phyloP scores from a whole-genome alignment of 2,797 vertebrate species.

The Mormyrops boulengeri region DNA sequence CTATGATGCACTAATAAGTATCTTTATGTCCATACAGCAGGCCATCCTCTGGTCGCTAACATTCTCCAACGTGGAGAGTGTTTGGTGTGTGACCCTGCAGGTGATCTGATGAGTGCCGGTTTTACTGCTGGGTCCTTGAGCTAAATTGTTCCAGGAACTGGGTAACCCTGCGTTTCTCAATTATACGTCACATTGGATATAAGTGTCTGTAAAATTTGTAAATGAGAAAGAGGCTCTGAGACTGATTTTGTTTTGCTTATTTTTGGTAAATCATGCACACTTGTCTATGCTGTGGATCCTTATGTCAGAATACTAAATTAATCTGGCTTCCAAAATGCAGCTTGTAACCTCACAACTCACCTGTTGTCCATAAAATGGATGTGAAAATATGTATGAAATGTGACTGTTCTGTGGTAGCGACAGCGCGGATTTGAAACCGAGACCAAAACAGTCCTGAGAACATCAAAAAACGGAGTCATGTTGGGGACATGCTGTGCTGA shows the following conservation, averaged over 20 bases:
- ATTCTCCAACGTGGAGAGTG: background rate
- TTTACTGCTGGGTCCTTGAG: background rate
- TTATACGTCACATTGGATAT: background rate
- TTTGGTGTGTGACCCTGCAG: background rate
- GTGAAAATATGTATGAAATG: background rate
- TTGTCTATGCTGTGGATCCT: background rate
- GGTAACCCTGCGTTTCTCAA: background rate
- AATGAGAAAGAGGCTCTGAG: background rate
- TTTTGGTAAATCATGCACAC: background rate
- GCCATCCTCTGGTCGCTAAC: background rate
- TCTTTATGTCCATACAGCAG: background rate
- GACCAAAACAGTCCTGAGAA: background rate
- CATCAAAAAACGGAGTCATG: background rate
- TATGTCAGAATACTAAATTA: background rate
- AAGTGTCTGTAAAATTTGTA: background rate
- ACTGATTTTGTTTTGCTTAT: background rate
- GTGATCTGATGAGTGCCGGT: background rate
- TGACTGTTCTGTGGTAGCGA: background rate
- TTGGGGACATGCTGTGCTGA: slow-evolving; percentile 29
- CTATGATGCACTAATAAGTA: background rate
- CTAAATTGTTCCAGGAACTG: background rate
- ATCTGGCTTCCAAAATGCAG: background rate
- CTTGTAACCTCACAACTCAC: background rate
- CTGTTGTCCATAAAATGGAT: background rate
- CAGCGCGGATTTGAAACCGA: background rate